phyloP scores from a whole-genome alignment of 1,140 invertebrate genomes.

The Brachionus paranguensis region DNA sequence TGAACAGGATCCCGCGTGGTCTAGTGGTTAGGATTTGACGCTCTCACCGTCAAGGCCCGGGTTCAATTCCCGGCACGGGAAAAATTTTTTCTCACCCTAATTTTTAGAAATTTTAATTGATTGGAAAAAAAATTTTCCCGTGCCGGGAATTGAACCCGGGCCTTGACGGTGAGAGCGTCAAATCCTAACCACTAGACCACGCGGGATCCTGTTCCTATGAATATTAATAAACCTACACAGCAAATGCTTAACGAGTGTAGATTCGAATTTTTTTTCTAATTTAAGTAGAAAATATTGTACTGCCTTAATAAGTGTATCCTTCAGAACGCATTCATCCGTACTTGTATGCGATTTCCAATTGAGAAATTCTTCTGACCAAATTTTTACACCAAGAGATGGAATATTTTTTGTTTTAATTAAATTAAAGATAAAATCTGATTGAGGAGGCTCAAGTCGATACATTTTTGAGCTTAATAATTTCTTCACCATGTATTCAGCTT shows the following conservation, averaged over 20 bases:
- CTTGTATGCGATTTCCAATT: conserved; percentile 13
- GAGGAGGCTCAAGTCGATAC: background rate
- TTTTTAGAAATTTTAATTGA: background rate
- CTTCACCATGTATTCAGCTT: conserved; percentile 15
- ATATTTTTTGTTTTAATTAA: background rate
- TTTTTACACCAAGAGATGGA: background rate
- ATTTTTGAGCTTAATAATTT: background rate
- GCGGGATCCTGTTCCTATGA: background rate
- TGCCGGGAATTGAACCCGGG: background rate
- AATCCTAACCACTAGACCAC: background rate
- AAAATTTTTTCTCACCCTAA: background rate
- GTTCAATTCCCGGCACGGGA: background rate
- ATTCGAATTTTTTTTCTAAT: conserved; percentile 14
- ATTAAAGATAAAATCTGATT: background rate
- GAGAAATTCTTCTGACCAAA: conserved; percentile 13
- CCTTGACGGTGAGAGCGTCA: background rate
- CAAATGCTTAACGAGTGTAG: background rate
- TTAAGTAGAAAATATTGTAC: background rate
- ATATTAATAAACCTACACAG: background rate
- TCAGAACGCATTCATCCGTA: background rate
- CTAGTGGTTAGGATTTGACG: background rate
- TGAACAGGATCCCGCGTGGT: background rate
- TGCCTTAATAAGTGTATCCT: background rate
- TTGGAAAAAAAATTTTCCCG: background rate
- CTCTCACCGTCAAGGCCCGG: background rate